Conservation (phyloP, 2,797 vertebrate species). For the Avahi laniger region DNA sequence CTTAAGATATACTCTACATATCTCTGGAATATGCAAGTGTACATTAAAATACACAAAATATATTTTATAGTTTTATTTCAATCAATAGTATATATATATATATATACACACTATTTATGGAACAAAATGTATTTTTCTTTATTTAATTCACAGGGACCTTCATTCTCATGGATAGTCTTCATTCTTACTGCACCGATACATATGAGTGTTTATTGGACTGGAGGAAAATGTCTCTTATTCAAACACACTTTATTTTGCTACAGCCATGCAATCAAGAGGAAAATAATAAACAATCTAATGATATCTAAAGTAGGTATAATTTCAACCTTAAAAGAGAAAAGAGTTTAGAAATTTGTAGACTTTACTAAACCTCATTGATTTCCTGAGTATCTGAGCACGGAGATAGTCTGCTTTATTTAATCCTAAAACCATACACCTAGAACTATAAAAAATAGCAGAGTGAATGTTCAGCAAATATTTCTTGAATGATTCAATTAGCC, state of each 20-base stretch:
- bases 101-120: not conserved
- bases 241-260: not conserved
- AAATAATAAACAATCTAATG: not conserved
- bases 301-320: not conserved
- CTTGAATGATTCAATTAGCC: not conserved
- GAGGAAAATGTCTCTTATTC: not conserved
- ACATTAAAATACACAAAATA: not conserved
- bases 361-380: not conserved
- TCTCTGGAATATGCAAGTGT: not conserved
- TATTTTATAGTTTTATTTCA: not conserved
- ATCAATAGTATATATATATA: not conserved
- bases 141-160: not conserved
- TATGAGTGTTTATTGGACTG: not conserved
- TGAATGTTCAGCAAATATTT: not conserved
- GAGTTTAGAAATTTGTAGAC: not conserved
- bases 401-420: not conserved
- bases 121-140: not conserved
- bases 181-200: not conserved
- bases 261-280: not conserved
- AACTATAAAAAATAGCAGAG: not conserved
- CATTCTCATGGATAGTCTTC: not conserved
- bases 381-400: not conserved
- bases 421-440: not conserved
- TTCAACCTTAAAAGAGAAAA: not conserved
- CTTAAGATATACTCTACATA: not conserved